A percentile compares a stretch with the other conserved stretches of the same genome.
Evolutionary conservation across 2,113 vertebrate genomes (phyloP).

Genomic region (Ictalurus punctatus): DNA sequence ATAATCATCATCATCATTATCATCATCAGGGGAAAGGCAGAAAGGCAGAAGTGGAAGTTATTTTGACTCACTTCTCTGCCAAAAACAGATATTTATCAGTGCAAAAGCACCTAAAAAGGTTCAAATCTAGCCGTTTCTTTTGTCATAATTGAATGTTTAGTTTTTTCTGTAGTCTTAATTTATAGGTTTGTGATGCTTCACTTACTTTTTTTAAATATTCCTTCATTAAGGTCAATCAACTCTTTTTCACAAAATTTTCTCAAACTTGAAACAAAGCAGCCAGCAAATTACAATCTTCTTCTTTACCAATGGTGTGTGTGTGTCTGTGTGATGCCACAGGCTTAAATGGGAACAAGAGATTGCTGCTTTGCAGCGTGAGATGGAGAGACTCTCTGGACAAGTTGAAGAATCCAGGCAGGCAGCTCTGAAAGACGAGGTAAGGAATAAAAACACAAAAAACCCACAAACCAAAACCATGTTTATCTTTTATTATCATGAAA

Average conservation of each 20-base stretch:
- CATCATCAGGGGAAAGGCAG: background rate
- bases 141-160: background rate
- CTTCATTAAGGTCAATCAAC: background rate
- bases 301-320: background rate
- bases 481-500: background rate
- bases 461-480: background rate
- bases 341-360: slow-evolving; percentile 80
- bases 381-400: slow-evolving; percentile 63
- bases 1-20: background rate
- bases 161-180: background rate
- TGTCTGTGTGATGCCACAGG: slow-evolving; percentile 58
- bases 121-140: background rate
- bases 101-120: background rate
- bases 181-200: background rate
- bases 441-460: too few species aligned
- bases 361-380: slow-evolving; percentile 68
- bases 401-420: slow-evolving; percentile 73
- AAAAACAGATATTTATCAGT: background rate
- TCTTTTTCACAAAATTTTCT: too few species aligned
- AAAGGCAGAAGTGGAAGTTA: background rate
- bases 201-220: background rate
- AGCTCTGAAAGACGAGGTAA: slow-evolving; percentile 51
- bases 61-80: background rate
- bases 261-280: too few species aligned
- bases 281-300: too few species aligned